These are phyloP conservation scores for Zophobas morio DNA, from an alignment of 1,140 invertebrate genomes.

Conservation along the genomic window DNA sequence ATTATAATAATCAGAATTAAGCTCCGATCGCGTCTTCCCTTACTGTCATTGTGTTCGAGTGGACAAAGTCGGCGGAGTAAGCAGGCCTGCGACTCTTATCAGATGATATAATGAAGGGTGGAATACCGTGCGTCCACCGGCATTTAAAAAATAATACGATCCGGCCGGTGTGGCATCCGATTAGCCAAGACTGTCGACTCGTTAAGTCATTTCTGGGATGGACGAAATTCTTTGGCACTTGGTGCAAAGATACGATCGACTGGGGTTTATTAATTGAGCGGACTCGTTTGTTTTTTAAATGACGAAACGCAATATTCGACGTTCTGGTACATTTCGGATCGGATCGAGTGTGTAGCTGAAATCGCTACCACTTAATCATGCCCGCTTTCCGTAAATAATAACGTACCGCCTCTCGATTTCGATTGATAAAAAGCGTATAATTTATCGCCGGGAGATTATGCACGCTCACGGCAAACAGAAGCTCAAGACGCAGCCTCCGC, in stretches of 20 bases:
- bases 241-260: not conserved
- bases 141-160: slow-evolving; percentile 1
- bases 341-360: slow-evolving; percentile 6
- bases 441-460: slow-evolving; percentile 45
- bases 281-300: not conserved
- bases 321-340: not conserved
- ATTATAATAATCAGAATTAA: slow-evolving; percentile 59
- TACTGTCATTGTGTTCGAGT: slow-evolving; percentile 3
- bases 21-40: slow-evolving; percentile 42
- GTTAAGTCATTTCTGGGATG: slow-evolving; percentile 18
- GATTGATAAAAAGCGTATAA: slow-evolving; percentile 55
- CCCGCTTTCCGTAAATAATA: slow-evolving; percentile 57
- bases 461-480: slow-evolving; percentile 44
- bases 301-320: not conserved
- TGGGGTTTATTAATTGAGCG: not conserved
- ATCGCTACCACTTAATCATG: slow-evolving; percentile 56
- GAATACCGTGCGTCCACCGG: slow-evolving; percentile 5
- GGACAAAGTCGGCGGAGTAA: slow-evolving; percentile 35
- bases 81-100: slow-evolving; percentile 35
- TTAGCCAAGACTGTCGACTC: slow-evolving; percentile 20
- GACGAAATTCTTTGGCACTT: slow-evolving; percentile 11
- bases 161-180: slow-evolving; percentile 10
- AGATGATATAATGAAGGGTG: slow-evolving; percentile 45
- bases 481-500: slow-evolving; percentile 27
- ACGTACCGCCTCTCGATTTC: slow-evolving; percentile 53